phyloP scores from a whole-genome alignment of 2,797 vertebrate species.

The Melanotaenia pygmaea region DNA sequence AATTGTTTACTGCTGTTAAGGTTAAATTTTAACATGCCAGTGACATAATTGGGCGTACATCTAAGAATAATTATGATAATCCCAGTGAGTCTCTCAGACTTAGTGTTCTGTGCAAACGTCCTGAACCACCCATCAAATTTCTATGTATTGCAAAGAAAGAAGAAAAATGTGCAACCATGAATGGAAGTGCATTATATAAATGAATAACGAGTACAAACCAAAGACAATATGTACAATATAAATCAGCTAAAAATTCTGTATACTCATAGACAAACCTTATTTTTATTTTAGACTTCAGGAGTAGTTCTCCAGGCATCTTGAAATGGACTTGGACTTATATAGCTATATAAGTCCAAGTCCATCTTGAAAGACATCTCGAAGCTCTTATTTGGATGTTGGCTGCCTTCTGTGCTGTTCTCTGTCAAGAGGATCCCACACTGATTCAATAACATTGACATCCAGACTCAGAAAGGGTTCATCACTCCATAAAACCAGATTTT shows the following conservation, averaged over 20 bases:
- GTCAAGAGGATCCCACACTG: neutral
- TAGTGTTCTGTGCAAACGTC: neutral
- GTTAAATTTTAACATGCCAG: neutral
- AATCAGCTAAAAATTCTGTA: neutral
- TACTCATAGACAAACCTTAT: neutral
- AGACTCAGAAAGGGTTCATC: neutral
- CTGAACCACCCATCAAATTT: neutral
- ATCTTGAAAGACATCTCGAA: neutral
- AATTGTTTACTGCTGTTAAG: neutral
- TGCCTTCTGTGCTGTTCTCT: neutral
- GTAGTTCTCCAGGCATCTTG: neutral
- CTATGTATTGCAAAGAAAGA: neutral
- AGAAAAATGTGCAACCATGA: neutral
- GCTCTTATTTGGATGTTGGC: neutral
- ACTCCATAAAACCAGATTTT: neutral
- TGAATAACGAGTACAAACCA: neutral
- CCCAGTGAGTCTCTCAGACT: neutral
- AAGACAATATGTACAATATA: neutral
- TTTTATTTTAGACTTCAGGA: neutral
- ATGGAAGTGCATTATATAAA: neutral
- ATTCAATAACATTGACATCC: neutral
- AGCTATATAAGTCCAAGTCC: no score
- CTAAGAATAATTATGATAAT: neutral
- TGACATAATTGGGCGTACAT: neutral
- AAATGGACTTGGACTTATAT: neutral